A percentile compares a stretch with the other conserved stretches of the same genome.
These are phyloP conservation scores for Teleogryllus occipitalis DNA, from an alignment of 1,140 invertebrate species.

Conservation along the genomic window DNA sequence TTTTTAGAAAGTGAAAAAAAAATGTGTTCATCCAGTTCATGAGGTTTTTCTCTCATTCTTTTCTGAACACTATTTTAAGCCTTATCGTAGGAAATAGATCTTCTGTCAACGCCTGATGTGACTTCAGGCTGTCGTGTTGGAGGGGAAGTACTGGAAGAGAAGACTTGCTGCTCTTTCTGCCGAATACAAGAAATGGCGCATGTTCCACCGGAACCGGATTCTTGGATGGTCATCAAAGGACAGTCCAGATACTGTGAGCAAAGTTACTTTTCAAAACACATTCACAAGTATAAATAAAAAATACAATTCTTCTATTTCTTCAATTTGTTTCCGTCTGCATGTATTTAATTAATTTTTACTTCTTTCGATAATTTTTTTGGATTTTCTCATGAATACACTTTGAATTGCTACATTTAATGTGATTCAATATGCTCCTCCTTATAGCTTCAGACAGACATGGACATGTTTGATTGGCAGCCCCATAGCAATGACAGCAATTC, in stretches of 20 bases:
- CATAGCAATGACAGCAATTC: conserved; percentile 51
- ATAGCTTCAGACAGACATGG: conserved; percentile 39
- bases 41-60: too few species aligned
- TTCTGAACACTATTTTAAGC: too few species aligned
- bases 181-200: conserved; percentile 99
- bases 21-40: too few species aligned
- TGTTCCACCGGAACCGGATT: conserved; percentile 82
- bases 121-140: conserved; percentile 79
- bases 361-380: too few species aligned
- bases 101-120: not conserved
- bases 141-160: conserved; percentile 99
- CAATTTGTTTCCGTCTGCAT: too few species aligned
- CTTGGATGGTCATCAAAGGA: conserved; percentile 65
- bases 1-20: too few species aligned
- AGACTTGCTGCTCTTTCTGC: conserved; percentile 91
- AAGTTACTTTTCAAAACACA: too few species aligned
- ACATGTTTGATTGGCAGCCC: conserved; percentile 64
- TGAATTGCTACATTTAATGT: not conserved
- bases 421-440: not conserved
- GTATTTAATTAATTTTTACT: too few species aligned
- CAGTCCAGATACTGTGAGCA: conserved; percentile 59
- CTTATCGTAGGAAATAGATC: not conserved
- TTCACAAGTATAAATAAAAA: too few species aligned
- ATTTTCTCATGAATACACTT: not conserved
- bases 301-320: too few species aligned